Evolutionary conservation across 2,888 invertebrate species (phyloP), one percentile per base, ranked within the genome.

Genomic region (Cephus spinipes): DNA sequence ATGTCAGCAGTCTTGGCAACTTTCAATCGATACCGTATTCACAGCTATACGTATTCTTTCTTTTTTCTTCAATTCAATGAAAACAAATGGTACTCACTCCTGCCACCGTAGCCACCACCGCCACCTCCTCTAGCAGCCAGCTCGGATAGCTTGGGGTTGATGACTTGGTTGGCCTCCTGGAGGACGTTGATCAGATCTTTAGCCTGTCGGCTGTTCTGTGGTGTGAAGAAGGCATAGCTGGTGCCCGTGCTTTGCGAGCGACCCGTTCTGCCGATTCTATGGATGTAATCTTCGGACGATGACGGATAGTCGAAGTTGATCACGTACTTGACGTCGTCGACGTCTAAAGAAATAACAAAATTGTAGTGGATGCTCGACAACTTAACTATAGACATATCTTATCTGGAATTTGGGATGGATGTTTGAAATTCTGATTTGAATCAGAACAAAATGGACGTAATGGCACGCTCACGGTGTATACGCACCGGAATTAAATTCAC

Each of bases 261-360:
- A 76, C 97, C 98, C 71, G 98, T 98, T 88, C 98, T 95, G 79
- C 98, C 98, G 92, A 98, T 98, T 82, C 98, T 95, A 92, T 98
- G 98, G 88, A 98, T 97, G 92, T 98, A 98, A 92, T 98, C 98
- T 92, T 98, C 98, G 77, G 97, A 97, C 80, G 97, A 97, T 92
- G 97, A 97, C 78, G 98, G 98, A 92, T 98, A 98, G 93, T 98
- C 98, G 93, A 96, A 98, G 93, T 98, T 98, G 91, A 98, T 97
- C 84, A 98, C 98, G 93, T 96, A 98, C 93, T 97, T 98, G 89
- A 98, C 97, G 91, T 98, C 98, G 92, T 98, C 97, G 90, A 98
- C 98, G 95, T 98, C 98, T 98, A 94, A 89, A 89, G 83, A 23
- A 55, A 55, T 55, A 55, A 55, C 1, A 55, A 23, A 55, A 55